phyloP scores from a whole-genome alignment of 2,797 vertebrate genomes.

The Pseudotriccus pelzelni region DNA sequence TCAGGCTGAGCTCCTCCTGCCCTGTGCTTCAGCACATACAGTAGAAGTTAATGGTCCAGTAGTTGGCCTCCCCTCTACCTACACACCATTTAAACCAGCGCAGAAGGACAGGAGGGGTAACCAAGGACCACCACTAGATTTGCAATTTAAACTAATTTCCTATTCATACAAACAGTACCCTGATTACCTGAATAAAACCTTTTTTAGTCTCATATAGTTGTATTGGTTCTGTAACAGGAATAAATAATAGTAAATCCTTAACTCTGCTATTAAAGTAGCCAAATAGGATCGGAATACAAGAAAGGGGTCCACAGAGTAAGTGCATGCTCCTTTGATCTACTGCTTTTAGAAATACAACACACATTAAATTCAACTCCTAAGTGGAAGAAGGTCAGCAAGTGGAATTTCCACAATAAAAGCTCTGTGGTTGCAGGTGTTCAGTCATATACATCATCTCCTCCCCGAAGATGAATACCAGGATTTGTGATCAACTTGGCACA shows the following conservation, averaged over 20 bases:
- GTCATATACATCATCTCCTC: constrained; percentile 83
- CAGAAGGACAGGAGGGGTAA: neutral
- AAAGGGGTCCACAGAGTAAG: neutral
- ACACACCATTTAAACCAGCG: neutral
- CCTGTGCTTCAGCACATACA: neutral
- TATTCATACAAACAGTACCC: neutral
- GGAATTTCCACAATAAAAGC: constrained; percentile 72
- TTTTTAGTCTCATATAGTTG: neutral
- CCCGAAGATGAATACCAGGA: constrained; percentile 79
- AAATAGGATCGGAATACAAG: neutral
- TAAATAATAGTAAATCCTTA: constrained; percentile 42
- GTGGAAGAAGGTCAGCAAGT: constrained; percentile 43
- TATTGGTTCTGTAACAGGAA: neutral
- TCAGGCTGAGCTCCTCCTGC: neutral
- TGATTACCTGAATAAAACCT: neutral
- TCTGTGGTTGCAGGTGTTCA: constrained; percentile 79
- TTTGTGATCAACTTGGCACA: constrained; percentile 90
- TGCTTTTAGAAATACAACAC: constrained; percentile 34
- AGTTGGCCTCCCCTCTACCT: neutral
- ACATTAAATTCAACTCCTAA: constrained; percentile 40
- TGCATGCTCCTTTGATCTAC: constrained; percentile 33
- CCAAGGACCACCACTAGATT: neutral
- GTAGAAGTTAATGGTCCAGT: neutral
- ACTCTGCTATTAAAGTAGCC: constrained; percentile 8
- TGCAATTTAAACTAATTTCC: neutral